phyloP scores from a whole-genome alignment of 2,888 invertebrate species.

The Parnassius orleans region DNA sequence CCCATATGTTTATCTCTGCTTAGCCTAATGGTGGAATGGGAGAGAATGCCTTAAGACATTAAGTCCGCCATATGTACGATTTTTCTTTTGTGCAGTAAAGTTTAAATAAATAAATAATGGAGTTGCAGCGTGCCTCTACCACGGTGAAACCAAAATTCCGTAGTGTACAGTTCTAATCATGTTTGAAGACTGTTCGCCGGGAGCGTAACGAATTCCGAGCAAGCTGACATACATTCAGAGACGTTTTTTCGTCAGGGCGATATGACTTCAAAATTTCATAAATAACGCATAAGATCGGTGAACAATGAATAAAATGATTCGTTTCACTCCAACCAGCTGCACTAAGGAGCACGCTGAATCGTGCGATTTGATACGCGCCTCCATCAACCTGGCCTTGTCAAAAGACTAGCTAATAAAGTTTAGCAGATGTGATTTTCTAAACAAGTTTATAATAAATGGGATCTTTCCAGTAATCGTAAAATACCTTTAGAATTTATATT shows the following conservation, averaged over 20 bases:
- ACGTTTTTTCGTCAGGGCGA: slow-evolving; percentile 51
- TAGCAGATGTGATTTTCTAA: slow-evolving; percentile 78
- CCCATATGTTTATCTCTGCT: too few species aligned
- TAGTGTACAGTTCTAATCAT: not conserved
- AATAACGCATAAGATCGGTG: slow-evolving; percentile 70
- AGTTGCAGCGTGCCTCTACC: too few species aligned
- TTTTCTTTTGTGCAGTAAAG: too few species aligned
- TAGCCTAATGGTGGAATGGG: too few species aligned
- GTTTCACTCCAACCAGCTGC: slow-evolving; percentile 75
- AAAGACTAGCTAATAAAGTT: slow-evolving; percentile 75
- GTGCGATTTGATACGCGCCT: slow-evolving; percentile 78
- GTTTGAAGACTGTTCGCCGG: slow-evolving; percentile 48
- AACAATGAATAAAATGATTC: slow-evolving; percentile 77
- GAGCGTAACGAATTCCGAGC: slow-evolving; percentile 68
- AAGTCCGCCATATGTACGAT: too few species aligned
- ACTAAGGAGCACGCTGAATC: slow-evolving; percentile 73
- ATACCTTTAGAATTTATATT: slow-evolving; percentile 27
- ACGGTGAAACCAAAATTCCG: not conserved
- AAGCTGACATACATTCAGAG: slow-evolving; percentile 73
- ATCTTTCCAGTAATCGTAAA: slow-evolving; percentile 51
- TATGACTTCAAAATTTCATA: slow-evolving; percentile 70
- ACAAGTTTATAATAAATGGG: slow-evolving; percentile 77
- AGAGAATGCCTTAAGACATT: too few species aligned
- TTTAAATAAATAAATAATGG: too few species aligned
- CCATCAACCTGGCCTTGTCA: slow-evolving; percentile 73